Conservation (phyloP, 2,113 vertebrate genomes). For the Hiodon tergisus region DNA sequence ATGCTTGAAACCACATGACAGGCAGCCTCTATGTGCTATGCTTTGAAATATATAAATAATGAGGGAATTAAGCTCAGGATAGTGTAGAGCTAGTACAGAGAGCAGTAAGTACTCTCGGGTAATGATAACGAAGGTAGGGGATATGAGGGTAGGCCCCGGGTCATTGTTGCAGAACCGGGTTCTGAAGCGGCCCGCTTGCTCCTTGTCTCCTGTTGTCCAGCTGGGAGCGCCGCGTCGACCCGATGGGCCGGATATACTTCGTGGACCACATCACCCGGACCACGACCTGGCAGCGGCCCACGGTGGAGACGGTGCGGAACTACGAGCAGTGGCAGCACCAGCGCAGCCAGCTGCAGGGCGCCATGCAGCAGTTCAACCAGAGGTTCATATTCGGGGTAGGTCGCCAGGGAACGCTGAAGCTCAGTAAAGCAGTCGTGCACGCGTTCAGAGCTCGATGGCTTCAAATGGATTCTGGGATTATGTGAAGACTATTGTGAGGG, state of each 20-base stretch:
- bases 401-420: neutral
- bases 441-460: no score
- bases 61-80: neutral
- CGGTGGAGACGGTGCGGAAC: conserved; percentile 87
- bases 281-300: conserved; percentile 94
- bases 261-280: conserved; percentile 96
- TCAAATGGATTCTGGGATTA: no score
- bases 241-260: conserved; percentile 91
- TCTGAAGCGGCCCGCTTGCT: neutral
- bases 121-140: no score
- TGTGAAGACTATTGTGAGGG: no score
- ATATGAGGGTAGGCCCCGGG: neutral
- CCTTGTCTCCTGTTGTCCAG: conserved; percentile 48
- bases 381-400: conserved; percentile 94
- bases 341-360: conserved; percentile 91
- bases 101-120: no score
- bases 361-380: conserved; percentile 99
- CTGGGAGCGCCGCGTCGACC: conserved; percentile 93
- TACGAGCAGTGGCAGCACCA: conserved; percentile 97
- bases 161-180: neutral
- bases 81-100: no score
- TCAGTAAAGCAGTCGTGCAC: neutral
- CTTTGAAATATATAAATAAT: neutral
- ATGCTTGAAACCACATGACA: neutral
- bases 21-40: neutral